Base-by-base conservation (phyloP, 2,113 vertebrate genomes). In the Carassius auratus region DNA sequence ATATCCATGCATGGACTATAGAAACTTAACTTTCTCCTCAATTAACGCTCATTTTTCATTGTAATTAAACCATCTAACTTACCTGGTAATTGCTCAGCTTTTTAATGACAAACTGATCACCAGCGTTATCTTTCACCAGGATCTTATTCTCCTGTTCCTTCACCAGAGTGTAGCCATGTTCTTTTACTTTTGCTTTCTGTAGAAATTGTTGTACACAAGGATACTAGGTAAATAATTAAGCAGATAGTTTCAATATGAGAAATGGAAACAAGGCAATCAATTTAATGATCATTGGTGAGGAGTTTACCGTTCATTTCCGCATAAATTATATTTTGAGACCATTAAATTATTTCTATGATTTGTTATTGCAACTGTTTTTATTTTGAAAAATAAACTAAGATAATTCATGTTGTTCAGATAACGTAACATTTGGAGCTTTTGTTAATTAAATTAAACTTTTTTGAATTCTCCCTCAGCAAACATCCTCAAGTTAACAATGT, bases 61-160 rank as follows among this genome's bases (percentile, higher is more conserved):
- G 17, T 26, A 76, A 76, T 26, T 7, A 30, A 55, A 19, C 3
- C 19, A 14, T 3, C 33, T 38, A 38, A 71, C 69, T 45, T 45
- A 73, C 69, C 69, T 73, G 69, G 36, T 45, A 13, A 42, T 19
- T 19, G 3, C 69, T 45, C 8, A 73, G 12, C 69, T 42, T 73
- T 45, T 73, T 73, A 73, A 73, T 13, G 36, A 45, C 19, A 73
- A 73, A 73, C 38, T n/a, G 69, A 21, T 45, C 69, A n/a, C 69
- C 69, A 45, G 3, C 38, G n/a, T 73, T 38, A 73, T 45, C 45
- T 45, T 73, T 73, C 69, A 45, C 36, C 69, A 45, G 69, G 69
- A 73, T 73, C 69, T 73, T 45, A 8, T 36, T 69, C 38, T 73
- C 1, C 4, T 45, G 3, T 21, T 73, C 8, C 12, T 38, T 64